Evolutionary conservation across 2,797 vertebrate species (phyloP), one percentile per base, ranked within the genome.

Genomic region (Chelmon rostratus): DNA sequence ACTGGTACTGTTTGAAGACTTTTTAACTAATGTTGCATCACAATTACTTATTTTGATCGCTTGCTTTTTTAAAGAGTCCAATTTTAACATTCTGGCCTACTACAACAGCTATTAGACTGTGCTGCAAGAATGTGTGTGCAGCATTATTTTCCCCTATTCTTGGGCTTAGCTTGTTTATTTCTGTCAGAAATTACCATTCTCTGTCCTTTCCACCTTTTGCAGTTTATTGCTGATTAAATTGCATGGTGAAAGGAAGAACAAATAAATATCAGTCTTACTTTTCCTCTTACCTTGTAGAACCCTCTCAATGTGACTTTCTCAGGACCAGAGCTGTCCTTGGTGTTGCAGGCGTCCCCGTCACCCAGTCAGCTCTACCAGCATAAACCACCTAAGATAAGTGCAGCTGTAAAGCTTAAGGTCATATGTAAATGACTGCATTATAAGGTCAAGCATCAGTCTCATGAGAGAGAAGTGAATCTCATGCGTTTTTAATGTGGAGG

Each of bases 361-460:
- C 12, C 54, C 68, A 67, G 63, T 62, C 76, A 73, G 64, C 58
- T 79, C 52, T 13, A 46, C 42, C 38, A 31, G 68, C 63, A 80
- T 62, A 73, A 84, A 66, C 46, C 64, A 40, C 18, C 8, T 15
- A 33, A 59, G 44, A 81, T 79, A 70, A 76, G 64, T 70, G 62
- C 13, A 40, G 68, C 63, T 50, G 25, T 75, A 88, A 80, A 80
- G 77, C 64, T 78, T 76, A 52, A 86, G 88, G 78, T 88, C 68
- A 79, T 81, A 87, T 89, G 84, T 82, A 89, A 92, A 92, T 88
- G 53, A 63, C 52, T 80, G 52, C 12, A 62, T 84, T 73, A 82
- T 83, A 86, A 88, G 79, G 82, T 83, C 82, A 88, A 78, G 40
- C 28, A 13, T 78, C 74, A 78, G 21, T 79, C 82, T 66, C 66